A percentile compares a stretch with the other conserved stretches of the same genome.
Evolutionary conservation across 2,888 invertebrate species (phyloP).

Genomic region (Drepanosiphum platanoidis): DNA sequence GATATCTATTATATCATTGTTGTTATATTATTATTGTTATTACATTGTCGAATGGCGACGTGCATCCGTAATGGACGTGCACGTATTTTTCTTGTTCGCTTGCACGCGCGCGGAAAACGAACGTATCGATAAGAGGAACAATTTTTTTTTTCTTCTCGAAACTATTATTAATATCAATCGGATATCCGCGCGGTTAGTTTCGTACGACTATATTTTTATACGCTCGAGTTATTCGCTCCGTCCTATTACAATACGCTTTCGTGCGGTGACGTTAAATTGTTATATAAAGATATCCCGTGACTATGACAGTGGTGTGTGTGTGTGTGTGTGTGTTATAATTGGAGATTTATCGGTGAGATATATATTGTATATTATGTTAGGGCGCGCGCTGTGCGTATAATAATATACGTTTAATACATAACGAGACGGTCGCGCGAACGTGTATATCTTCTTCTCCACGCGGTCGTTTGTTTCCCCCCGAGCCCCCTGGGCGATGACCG

Average conservation of each 20-base stretch:
- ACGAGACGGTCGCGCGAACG: not conserved
- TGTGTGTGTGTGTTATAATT: not conserved
- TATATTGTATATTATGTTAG: conserved; percentile 1
- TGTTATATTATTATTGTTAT: not conserved
- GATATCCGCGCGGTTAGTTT: not conserved
- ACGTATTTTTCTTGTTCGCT: too few relatives aligned
- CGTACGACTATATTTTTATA: not conserved
- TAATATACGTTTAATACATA: too few relatives aligned
- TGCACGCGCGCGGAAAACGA: too few relatives aligned
- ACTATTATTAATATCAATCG: not conserved
- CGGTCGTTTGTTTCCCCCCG: not conserved
- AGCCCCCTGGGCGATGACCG: not conserved
- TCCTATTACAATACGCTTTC: too few relatives aligned
- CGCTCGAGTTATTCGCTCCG: not conserved
- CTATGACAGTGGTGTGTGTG: too few relatives aligned
- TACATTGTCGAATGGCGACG: not conserved
- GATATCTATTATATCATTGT: not conserved
- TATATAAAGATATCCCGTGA: not conserved
- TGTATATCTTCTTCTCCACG: not conserved
- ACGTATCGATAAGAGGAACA: too few relatives aligned
- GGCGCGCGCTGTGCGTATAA: not conserved
- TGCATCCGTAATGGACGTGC: not conserved
- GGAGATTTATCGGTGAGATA: conserved; percentile 39
- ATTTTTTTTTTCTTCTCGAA: too few relatives aligned
- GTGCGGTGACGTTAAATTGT: not conserved